phyloP scores from a whole-genome alignment of 2,888 invertebrate species.

The Drosophila parthenogenetica region DNA sequence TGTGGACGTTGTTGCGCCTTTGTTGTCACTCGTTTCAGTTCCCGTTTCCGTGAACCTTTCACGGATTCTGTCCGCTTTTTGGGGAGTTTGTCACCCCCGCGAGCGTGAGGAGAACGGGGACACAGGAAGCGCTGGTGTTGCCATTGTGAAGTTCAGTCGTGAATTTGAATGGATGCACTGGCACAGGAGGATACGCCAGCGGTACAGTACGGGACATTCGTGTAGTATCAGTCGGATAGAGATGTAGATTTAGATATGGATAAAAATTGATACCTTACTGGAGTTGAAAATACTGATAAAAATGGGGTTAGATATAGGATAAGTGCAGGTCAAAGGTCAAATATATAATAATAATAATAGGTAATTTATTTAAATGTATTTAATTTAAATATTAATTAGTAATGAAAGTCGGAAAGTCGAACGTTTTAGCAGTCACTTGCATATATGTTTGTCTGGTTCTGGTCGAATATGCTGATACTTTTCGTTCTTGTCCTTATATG shows the following conservation, averaged over 20 bases:
- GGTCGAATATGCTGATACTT: no score
- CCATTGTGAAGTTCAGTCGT: constrained; percentile 51
- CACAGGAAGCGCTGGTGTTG: constrained; percentile 49
- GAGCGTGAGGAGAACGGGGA: neutral
- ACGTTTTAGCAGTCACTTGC: no score
- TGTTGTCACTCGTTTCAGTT: constrained; percentile 35
- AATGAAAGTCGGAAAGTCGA: no score
- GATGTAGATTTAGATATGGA: neutral
- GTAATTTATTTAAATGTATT: no score
- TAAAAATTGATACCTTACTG: neutral
- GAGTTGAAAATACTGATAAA: no score
- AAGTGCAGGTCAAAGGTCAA: no score
- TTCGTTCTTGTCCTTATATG: neutral
- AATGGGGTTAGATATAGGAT: neutral
- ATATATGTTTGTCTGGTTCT: no score
- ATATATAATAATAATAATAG: no score
- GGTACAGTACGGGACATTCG: constrained; percentile 20
- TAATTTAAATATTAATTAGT: no score
- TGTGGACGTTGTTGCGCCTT: constrained; percentile 55
- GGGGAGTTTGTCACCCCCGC: constrained; percentile 36
- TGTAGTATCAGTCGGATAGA: neutral
- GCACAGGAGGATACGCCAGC: constrained; percentile 13
- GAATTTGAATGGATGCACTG: constrained; percentile 58
- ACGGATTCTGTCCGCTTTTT: neutral
- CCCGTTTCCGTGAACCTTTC: constrained; percentile 38